Percentiles rank a stretch among this genome's conserved stretches.
phyloP scores from a whole-genome alignment of 2,888 invertebrate species.

The Dione juno region DNA sequence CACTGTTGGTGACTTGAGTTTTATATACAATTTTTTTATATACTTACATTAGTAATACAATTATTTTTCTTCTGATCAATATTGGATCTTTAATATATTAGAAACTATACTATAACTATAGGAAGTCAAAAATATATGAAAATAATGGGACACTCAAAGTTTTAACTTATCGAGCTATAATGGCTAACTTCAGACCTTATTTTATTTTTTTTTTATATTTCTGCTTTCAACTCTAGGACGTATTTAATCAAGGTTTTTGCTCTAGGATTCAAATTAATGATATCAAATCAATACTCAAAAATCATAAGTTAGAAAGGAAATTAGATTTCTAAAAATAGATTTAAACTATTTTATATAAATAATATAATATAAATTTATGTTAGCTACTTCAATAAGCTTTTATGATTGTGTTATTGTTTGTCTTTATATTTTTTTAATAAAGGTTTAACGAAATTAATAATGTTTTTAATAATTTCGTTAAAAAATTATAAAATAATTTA shows the following conservation, averaged over 20 bases:
- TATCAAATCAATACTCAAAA: neutral
- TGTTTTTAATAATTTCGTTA: neutral
- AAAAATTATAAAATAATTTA: neutral
- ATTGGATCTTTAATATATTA: neutral
- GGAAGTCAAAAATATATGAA: neutral
- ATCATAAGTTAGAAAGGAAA: neutral
- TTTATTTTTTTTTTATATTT: neutral
- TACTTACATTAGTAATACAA: constrained; percentile 12
- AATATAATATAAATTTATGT: neutral
- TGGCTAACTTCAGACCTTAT: constrained; percentile 6
- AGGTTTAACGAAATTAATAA: too few species aligned
- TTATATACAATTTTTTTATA: neutral
- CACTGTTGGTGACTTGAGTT: constrained; percentile 16
- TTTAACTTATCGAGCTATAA: neutral
- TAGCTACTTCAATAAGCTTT: too few species aligned
- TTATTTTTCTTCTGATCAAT: neutral
- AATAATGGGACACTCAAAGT: neutral
- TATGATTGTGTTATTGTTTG: too few species aligned
- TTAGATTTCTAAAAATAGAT: neutral
- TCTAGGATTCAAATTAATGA: too few species aligned
- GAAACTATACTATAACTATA: neutral
- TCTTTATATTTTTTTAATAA: too few species aligned
- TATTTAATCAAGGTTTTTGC: too few species aligned
- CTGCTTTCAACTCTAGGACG: neutral
- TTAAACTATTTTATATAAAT: neutral